These are phyloP conservation scores for Pipistrellus pygmaeus DNA, from an alignment of 2,797 vertebrate genomes.

Conservation along the genomic window DNA sequence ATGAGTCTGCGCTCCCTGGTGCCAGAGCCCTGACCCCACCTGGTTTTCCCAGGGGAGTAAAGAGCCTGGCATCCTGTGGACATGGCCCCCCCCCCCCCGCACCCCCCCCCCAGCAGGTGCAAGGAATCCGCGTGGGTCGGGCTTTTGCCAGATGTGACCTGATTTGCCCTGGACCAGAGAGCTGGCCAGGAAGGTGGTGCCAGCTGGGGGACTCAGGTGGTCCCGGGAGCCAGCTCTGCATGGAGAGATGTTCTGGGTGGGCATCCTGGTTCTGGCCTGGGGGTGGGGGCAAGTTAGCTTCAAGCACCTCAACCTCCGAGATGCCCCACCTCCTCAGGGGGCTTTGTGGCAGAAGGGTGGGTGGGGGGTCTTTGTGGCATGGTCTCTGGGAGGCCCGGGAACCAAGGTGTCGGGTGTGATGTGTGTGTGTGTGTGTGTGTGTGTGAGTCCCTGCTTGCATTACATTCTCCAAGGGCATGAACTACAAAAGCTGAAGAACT, in stretches of 20 bases:
- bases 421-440: too few relatives aligned
- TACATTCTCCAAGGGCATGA: not conserved
- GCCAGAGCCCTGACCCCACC: slow-evolving; percentile 7
- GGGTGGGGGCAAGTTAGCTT: not conserved
- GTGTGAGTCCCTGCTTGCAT: not conserved
- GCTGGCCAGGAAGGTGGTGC: not conserved
- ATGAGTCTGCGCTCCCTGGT: slow-evolving; percentile 35
- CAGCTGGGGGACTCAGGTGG: not conserved
- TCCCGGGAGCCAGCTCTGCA: not conserved
- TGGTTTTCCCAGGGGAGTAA: slow-evolving; percentile 62
- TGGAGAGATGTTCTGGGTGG: not conserved
- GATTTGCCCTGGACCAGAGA: not conserved
- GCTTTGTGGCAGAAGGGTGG: not conserved
- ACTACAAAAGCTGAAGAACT: not conserved
- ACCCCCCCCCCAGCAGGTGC: not conserved
- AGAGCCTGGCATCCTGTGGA: slow-evolving; percentile 21
- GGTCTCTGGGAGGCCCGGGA: not conserved
- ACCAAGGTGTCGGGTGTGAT: not conserved
- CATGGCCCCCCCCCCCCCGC: not conserved
- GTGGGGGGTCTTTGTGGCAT: not conserved
- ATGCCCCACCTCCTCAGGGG: not conserved
- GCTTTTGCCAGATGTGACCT: not conserved
- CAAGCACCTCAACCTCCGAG: not conserved
- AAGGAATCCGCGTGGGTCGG: not conserved
- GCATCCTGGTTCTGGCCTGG: not conserved